These are phyloP conservation scores for Eptatretus atami DNA, from an alignment of 2,797 vertebrate species.

Conservation along the genomic window DNA sequence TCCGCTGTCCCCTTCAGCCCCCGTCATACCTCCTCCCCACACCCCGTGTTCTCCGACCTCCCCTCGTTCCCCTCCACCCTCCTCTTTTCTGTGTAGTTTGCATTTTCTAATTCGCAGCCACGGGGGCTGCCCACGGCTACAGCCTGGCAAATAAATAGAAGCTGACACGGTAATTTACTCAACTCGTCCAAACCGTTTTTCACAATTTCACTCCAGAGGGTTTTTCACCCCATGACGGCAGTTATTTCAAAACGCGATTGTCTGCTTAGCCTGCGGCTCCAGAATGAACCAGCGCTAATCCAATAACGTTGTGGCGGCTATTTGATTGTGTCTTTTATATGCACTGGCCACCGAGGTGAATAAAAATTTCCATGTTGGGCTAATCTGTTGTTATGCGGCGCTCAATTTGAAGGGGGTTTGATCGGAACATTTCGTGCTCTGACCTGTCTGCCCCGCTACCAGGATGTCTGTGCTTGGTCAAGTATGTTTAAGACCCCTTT, in stretches of 20 bases:
- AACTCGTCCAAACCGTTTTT: constrained; percentile 6
- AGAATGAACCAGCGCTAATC: constrained; percentile 3
- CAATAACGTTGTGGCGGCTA: constrained; percentile 2
- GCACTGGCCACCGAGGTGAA: constrained; percentile 5
- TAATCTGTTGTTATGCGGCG: constrained; percentile 4
- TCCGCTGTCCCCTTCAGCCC: constrained; percentile 2
- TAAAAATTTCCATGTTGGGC: constrained; percentile 3
- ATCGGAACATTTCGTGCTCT: too few species aligned
- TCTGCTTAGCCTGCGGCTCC: neutral
- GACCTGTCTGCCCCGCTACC: too few species aligned
- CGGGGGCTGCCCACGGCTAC: neutral
- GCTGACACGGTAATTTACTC: constrained; percentile 6
- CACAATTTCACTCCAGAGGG: constrained; percentile 6
- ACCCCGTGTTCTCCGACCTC: neutral
- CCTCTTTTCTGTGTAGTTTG: neutral
- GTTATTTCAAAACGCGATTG: constrained; percentile 3
- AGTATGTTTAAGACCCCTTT: too few species aligned
- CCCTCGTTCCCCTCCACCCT: neutral
- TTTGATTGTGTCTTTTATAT: constrained; percentile 6
- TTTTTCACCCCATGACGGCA: neutral
- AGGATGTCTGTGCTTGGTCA: too few species aligned
- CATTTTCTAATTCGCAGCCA: constrained; percentile 5
- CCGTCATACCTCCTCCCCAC: neutral
- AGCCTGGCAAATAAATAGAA: constrained; percentile 5
- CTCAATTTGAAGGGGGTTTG: neutral